phyloP scores from a whole-genome alignment of 2,797 vertebrate genomes.

The Megalops cyprinoides region DNA sequence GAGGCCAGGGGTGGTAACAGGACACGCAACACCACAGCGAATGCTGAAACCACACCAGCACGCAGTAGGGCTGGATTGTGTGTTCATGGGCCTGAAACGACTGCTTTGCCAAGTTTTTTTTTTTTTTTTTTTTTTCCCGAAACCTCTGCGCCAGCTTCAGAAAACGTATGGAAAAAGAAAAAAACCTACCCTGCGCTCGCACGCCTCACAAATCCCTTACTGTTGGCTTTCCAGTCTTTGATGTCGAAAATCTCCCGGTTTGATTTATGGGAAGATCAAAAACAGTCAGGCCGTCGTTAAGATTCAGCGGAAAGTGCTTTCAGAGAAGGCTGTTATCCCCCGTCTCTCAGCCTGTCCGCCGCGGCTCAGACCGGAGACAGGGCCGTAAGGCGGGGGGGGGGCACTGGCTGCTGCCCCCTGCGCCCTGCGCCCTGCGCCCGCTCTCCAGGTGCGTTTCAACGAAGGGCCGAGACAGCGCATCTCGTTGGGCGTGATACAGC shows the following conservation, averaged over 20 bases:
- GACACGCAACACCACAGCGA: not conserved
- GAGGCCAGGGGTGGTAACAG: not conserved
- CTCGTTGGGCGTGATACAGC: no score
- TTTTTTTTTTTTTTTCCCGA: no score
- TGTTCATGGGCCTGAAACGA: not conserved
- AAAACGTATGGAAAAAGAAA: not conserved
- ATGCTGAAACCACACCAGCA: not conserved
- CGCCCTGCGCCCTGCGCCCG: no score
- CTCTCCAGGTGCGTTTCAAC: no score
- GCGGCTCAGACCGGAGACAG: not conserved
- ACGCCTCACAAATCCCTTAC: conserved; percentile 3
- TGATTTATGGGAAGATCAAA: conserved; percentile 39
- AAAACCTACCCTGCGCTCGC: not conserved
- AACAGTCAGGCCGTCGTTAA: not conserved
- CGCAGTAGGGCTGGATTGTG: no score
- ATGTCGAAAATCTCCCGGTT: conserved; percentile 33
- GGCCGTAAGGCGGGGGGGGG: no score
- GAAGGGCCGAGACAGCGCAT: no score
- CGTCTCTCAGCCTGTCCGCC: not conserved
- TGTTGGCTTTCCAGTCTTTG: conserved; percentile 13
- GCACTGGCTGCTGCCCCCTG: no score
- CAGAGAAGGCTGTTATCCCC: conserved; percentile 19
- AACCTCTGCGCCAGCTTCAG: not conserved
- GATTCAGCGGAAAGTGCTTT: not conserved
- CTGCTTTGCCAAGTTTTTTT: no score